A percentile compares a stretch with the other conserved stretches of the same genome.
phyloP scores from a whole-genome alignment of 1,140 invertebrate genomes.

The Choristoneura fumiferana region DNA sequence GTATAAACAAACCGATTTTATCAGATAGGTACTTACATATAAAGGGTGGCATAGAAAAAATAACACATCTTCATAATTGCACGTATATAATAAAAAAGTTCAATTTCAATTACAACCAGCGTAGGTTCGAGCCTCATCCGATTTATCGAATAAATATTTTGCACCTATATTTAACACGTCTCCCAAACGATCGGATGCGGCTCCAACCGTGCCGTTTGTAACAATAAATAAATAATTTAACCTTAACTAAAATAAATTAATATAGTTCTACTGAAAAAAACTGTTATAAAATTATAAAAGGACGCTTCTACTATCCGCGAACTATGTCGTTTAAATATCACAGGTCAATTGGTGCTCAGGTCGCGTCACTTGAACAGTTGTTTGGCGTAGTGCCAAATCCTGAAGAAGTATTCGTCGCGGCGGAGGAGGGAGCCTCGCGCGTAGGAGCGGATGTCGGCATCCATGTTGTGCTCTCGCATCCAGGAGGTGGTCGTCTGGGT shows the following conservation, averaged over 20 bases:
- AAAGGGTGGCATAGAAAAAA: too few species aligned
- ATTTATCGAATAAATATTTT: constrained; percentile 60
- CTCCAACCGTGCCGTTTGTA: constrained; percentile 45
- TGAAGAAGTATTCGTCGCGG: constrained; percentile 96
- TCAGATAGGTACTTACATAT: too few species aligned
- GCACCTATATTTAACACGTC: constrained; percentile 71
- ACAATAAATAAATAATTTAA: constrained; percentile 43
- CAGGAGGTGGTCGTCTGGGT: constrained; percentile 96
- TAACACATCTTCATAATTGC: constrained; percentile 24
- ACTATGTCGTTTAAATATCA: constrained; percentile 62
- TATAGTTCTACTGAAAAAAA: constrained; percentile 33
- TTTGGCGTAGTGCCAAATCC: constrained; percentile 92
- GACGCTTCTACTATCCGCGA: constrained; percentile 47
- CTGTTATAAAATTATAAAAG: constrained; percentile 46
- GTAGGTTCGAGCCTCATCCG: constrained; percentile 47
- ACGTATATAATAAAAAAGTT: constrained; percentile 41
- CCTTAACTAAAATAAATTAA: constrained; percentile 54
- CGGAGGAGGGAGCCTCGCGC: constrained; percentile 88
- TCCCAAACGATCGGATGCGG: constrained; percentile 51
- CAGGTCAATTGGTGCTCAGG: constrained; percentile 41
- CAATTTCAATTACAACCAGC: constrained; percentile 37
- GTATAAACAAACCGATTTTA: too few species aligned
- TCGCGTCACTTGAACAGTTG: constrained; percentile 82
- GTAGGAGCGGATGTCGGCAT: constrained; percentile 94
- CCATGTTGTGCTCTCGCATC: constrained; percentile 94